Evolutionary conservation across 2,888 invertebrate genomes (phyloP).

Genomic region (Tetrapedia diversipes): DNA sequence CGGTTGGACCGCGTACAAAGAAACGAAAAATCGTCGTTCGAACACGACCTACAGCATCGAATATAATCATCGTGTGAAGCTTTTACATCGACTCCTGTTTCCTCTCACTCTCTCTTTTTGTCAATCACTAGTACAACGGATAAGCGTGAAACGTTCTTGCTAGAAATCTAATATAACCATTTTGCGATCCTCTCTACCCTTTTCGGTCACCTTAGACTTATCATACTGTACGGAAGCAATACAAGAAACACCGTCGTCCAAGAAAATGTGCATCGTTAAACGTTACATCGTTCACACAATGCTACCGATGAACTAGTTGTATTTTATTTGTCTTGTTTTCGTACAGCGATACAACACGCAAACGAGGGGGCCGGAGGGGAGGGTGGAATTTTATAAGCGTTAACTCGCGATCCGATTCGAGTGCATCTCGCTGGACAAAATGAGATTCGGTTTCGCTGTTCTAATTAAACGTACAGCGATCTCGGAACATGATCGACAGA

Average conservation of each 20-base stretch:
- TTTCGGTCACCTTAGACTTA: too few relatives aligned
- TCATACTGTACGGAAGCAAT: constrained; percentile 6
- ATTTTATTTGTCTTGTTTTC: constrained; percentile 16
- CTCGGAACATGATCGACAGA: neutral
- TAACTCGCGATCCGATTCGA: neutral
- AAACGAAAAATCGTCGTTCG: constrained; percentile 8
- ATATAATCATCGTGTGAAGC: neutral
- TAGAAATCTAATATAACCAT: neutral
- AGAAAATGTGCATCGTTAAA: neutral
- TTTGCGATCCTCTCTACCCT: too few relatives aligned
- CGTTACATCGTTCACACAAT: neutral
- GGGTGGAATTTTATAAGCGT: constrained; percentile 1
- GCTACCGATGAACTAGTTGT: neutral
- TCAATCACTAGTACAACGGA: constrained; percentile 26
- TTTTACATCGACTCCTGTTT: neutral
- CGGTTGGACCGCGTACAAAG: constrained; percentile 4
- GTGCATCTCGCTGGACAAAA: constrained; percentile 25
- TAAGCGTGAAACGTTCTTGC: constrained; percentile 5
- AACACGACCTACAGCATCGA: constrained; percentile 6
- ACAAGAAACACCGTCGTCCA: constrained; percentile 5
- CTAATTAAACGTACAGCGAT: neutral
- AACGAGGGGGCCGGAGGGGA: too few relatives aligned
- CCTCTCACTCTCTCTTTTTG: neutral
- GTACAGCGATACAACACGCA: neutral
- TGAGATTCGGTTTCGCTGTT: constrained; percentile 3